Evolutionary conservation across 2,797 vertebrate genomes (phyloP).

Genomic region (Sebastes dallii): DNA sequence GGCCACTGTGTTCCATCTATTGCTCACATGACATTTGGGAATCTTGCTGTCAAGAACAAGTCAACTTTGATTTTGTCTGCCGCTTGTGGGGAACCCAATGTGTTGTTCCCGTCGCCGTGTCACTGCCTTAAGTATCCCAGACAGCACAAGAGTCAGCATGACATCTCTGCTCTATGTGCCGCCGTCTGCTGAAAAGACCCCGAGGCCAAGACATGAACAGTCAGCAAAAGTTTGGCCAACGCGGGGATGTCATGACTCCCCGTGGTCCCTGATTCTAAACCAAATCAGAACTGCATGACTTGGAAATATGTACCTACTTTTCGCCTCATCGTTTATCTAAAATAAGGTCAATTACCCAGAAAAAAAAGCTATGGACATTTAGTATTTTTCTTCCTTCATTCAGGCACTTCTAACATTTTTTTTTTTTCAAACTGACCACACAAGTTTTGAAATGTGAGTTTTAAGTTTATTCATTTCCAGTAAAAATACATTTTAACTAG

Average conservation of each 20-base stretch:
- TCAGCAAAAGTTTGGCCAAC: slow-evolving; percentile 54
- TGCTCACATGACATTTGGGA: slow-evolving; percentile 54
- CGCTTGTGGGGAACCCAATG: slow-evolving; percentile 33
- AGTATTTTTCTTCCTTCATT: neutral
- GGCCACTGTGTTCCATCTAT: slow-evolving; percentile 20
- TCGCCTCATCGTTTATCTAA: neutral
- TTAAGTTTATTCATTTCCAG: neutral
- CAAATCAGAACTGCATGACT: slow-evolving; percentile 1
- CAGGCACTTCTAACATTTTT: neutral
- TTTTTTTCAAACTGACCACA: neutral
- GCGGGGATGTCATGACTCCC: slow-evolving; percentile 17
- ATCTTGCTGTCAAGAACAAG: slow-evolving; percentile 50
- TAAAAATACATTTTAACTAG: too few species aligned
- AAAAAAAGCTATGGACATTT: neutral
- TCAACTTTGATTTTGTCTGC: slow-evolving; percentile 56
- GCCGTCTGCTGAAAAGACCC: slow-evolving; percentile 52
- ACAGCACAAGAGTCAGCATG: slow-evolving; percentile 54
- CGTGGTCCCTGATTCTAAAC: slow-evolving; percentile 4
- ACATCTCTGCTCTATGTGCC: slow-evolving; percentile 54
- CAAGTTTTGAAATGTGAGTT: neutral
- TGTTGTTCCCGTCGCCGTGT: slow-evolving; percentile 34
- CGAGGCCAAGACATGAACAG: slow-evolving; percentile 43
- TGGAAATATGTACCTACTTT: neutral
- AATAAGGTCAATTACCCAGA: neutral
- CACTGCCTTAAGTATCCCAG: slow-evolving; percentile 48